Base-by-base conservation (phyloP, 2,113 vertebrate species). In the Zingel zingel region DNA sequence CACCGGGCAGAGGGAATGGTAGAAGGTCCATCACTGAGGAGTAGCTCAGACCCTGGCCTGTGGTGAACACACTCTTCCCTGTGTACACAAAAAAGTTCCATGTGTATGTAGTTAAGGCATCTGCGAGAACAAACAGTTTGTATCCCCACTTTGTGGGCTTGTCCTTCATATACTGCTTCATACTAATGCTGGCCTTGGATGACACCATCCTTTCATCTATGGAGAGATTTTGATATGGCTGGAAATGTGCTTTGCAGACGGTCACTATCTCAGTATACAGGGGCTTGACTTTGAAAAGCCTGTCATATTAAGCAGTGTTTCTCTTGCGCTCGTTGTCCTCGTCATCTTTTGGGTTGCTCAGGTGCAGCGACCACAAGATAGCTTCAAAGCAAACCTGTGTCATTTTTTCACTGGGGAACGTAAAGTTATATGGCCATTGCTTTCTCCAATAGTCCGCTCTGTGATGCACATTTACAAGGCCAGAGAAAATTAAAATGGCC, bases 171-270 rank as follows among this genome's bases (percentile, higher is more conserved):
- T 76, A 25, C n/a, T 23, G 74, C 6, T 54, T 64, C 16, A 30
- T 43, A 9, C 50, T 39, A 10, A 43, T 65, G 0, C 15, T 0
- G 1, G 47, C 59, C 15, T 53, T 64, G 27, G 14, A 19, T 1
- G 33, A 62, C 19, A 79, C 76, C 36, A 79, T 79, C 16, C 69
- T 16, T 6, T 74, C 76, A 23, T 57, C 56, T 2, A 75, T 48
- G 4, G 16, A 65, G 0, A 69, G 21, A 10, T 67, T 67, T 33
- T 33, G 30, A 33, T 33, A 33, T 33, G 30, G 30, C 30, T 33
- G 30, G 5, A 1, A 33, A 33, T 50, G 23, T 0, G 27, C 39
- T 23, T 79, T 27, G 43, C 76, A 79, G 8, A 25, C 23, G 3
- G n/a, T 30, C 1, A 16, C 15, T 3, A 59, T 30, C 3, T 59